Percentiles rank a stretch among this genome's conserved stretches.
Evolutionary conservation across 2,113 vertebrate species (phyloP).

Genomic region (Chlorodrepanis virens): DNA sequence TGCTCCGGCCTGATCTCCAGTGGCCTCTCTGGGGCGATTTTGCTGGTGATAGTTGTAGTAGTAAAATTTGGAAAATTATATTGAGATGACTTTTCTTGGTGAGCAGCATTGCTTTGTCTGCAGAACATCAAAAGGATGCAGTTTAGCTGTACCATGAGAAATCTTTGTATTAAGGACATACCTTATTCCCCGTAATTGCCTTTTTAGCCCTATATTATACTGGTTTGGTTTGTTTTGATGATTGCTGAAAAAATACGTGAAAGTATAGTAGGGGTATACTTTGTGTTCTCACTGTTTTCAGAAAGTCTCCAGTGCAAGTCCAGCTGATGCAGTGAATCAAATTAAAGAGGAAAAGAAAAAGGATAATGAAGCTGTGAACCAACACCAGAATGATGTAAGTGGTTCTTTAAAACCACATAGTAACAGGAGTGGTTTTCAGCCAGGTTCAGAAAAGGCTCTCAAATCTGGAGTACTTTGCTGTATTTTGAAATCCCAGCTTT

Average conservation of each 20-base stretch:
- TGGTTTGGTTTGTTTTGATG: not conserved
- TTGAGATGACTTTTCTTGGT: too few relatives aligned
- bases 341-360: constrained; percentile 66
- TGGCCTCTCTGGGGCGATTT: too few relatives aligned
- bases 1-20: accelerated
- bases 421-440: not conserved
- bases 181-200: not conserved
- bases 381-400: constrained; percentile 66
- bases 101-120: not conserved
- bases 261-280: accelerated
- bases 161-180: accelerated
- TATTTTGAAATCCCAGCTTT: not conserved
- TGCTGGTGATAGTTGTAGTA: not conserved
- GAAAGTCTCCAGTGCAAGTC: not conserved
- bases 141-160: not conserved
- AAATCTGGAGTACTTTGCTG: not conserved
- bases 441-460: not conserved
- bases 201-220: accelerated
- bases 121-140: not conserved
- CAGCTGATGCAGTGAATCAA: not conserved
- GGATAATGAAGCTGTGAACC: constrained; percentile 14
- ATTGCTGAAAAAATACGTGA: not conserved
- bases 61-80: not conserved
- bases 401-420: not conserved
- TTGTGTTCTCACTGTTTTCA: not conserved